Evolutionary conservation across 2,888 invertebrate genomes (phyloP).

Genomic region (Boloria selene): DNA sequence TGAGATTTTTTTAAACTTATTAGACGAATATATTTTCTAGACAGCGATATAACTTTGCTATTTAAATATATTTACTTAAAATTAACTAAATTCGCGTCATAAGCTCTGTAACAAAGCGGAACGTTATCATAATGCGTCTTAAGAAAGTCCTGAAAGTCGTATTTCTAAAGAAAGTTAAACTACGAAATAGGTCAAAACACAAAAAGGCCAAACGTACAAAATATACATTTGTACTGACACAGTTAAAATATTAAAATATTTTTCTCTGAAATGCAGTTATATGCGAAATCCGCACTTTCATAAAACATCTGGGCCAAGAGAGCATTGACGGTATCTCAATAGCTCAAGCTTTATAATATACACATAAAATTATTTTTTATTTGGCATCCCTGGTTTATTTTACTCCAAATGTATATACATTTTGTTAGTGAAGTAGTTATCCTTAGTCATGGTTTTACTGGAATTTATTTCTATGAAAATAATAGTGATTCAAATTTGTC

Average conservation of each 20-base stretch:
- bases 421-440: too few species aligned
- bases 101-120: not conserved
- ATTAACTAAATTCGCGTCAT: not conserved
- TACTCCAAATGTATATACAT: too few species aligned
- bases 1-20: too few species aligned
- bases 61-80: not conserved
- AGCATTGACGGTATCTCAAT: slow-evolving; percentile 20
- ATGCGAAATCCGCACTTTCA: slow-evolving; percentile 19
- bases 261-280: slow-evolving; percentile 17
- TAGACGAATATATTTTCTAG: too few species aligned
- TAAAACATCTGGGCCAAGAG: slow-evolving; percentile 22
- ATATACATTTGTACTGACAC: slow-evolving; percentile 18
- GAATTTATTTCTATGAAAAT: too few species aligned
- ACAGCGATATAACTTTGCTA: not conserved
- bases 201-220: slow-evolving; percentile 6
- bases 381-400: not conserved
- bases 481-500: too few species aligned
- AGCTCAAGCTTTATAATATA: slow-evolving; percentile 5
- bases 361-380: not conserved
- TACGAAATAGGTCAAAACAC: slow-evolving; percentile 11
- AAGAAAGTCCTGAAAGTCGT: not conserved
- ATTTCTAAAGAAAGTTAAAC: not conserved
- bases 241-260: slow-evolving; percentile 21
- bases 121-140: not conserved
- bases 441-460: too few species aligned